A percentile compares a stretch with the other conserved stretches of the same genome.
These are phyloP conservation scores for Papilio protenor DNA, from an alignment of 2,888 invertebrate genomes.

Conservation along the genomic window DNA sequence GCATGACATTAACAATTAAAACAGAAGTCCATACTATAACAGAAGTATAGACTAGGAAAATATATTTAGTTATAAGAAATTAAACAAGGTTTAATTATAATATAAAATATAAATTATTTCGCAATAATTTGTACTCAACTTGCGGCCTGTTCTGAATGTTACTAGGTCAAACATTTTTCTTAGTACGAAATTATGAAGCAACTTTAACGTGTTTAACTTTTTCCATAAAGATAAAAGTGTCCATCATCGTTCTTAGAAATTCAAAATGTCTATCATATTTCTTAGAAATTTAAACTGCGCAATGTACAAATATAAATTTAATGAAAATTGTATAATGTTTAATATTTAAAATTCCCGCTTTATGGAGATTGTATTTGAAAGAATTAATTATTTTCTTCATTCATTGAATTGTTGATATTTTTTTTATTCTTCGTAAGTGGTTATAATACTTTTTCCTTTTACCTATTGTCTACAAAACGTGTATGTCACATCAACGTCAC, in stretches of 20 bases:
- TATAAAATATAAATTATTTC: not conserved
- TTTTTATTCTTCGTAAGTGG: too few relatives aligned
- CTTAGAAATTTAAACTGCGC: not conserved
- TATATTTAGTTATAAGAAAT: too few relatives aligned
- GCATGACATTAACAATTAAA: not conserved
- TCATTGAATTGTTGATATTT: too few relatives aligned
- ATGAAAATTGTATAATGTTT: too few relatives aligned
- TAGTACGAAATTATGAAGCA: constrained; percentile 33
- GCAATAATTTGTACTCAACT: not conserved
- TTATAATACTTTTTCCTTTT: too few relatives aligned
- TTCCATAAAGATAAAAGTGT: not conserved
- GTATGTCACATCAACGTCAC: too few relatives aligned
- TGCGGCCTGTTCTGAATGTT: constrained; percentile 18
- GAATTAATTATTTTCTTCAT: too few relatives aligned
- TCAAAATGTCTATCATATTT: not conserved
- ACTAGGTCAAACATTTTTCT: constrained; percentile 37
- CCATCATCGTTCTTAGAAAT: not conserved
- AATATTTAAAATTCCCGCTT: too few relatives aligned
- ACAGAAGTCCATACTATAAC: too few relatives aligned
- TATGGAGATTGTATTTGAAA: too few relatives aligned
- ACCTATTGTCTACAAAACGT: too few relatives aligned
- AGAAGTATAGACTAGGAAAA: too few relatives aligned
- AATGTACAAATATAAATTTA: not conserved
- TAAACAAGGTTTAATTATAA: not conserved
- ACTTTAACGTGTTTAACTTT: constrained; percentile 31